Conservation (phyloP, 2,797 vertebrate species). For the Danionella dracula region DNA sequence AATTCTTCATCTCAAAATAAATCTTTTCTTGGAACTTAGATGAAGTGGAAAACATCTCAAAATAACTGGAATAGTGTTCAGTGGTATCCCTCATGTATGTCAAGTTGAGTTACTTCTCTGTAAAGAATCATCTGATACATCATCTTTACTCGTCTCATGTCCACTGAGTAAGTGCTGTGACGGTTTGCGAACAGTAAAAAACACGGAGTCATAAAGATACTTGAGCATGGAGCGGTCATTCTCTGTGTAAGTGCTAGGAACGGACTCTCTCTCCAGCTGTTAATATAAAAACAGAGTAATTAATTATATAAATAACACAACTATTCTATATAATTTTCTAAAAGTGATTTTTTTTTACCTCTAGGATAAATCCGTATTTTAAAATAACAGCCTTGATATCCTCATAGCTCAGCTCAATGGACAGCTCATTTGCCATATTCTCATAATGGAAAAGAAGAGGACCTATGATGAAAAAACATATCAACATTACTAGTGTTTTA, state of each 20-base stretch:
- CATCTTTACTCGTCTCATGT: constrained; percentile 43
- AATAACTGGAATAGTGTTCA: no score
- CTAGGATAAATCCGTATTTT: constrained; percentile 85
- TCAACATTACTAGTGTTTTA: no score
- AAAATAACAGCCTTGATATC: constrained; percentile 87
- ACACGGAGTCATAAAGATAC: constrained; percentile 95
- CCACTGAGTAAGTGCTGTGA: constrained; percentile 55
- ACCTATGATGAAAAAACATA: constrained; percentile 68
- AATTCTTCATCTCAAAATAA: no score
- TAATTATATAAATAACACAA: no score
- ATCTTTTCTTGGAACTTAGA: no score
- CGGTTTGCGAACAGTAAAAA: constrained; percentile 94
- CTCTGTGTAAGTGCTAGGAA: constrained; percentile 94
- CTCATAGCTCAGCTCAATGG: constrained; percentile 94
- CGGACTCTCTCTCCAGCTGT: constrained; percentile 87
- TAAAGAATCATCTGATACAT: constrained; percentile 57
- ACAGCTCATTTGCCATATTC: constrained; percentile 96
- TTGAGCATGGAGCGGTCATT: constrained; percentile 95
- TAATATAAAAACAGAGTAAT: constrained; percentile 46
- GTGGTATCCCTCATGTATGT: no score
- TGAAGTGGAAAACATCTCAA: no score
- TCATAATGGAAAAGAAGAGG: constrained; percentile 96
- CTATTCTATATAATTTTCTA: no score
- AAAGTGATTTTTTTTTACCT: constrained; percentile 67
- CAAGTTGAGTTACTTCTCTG: constrained; percentile 55